Percentiles rank a stretch among this genome's conserved stretches.
Conservation (phyloP, 2,888 invertebrate species). For the Aphidius colemani region DNA sequence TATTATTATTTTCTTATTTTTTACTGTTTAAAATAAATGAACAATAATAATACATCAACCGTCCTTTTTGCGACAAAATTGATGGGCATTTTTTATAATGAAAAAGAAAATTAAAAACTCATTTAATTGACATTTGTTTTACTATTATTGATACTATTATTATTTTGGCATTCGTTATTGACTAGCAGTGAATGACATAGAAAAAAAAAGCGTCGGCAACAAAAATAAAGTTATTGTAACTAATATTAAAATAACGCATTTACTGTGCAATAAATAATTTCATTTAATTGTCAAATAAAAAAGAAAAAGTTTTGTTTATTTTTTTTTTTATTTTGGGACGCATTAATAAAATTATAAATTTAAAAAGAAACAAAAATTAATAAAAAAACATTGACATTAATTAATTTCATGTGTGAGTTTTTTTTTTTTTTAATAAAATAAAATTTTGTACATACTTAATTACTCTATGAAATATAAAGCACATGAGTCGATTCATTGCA, state of each 20-base stretch:
- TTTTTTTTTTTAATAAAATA: too few species aligned
- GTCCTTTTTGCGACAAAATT: constrained; percentile 24
- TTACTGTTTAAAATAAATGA: not conserved
- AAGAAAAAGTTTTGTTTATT: not conserved
- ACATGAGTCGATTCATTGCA: constrained; percentile 14
- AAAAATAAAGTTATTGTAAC: constrained; percentile 12
- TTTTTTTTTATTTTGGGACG: not conserved
- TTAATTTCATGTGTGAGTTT: constrained; percentile 11
- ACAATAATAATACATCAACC: constrained; percentile 25
- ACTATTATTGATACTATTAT: constrained; percentile 2
- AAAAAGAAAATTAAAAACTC: not conserved
- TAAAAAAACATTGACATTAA: constrained; percentile 19
- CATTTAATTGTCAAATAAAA: constrained; percentile 4
- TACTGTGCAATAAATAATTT: constrained; percentile 3
- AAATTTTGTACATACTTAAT: constrained; percentile 24
- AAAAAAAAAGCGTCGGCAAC: not conserved
- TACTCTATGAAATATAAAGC: constrained; percentile 27
- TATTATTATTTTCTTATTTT: constrained; percentile 26
- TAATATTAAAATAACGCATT: not conserved
- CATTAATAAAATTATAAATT: constrained; percentile 5
- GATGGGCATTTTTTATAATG: not conserved
- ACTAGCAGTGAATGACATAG: constrained; percentile 1
- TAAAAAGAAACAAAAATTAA: not conserved
- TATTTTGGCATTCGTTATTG: not conserved
- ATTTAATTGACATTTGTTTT: not conserved